These are phyloP conservation scores for Graptemys geographica DNA, from an alignment of 2,797 vertebrate genomes.

Conservation along the genomic window DNA sequence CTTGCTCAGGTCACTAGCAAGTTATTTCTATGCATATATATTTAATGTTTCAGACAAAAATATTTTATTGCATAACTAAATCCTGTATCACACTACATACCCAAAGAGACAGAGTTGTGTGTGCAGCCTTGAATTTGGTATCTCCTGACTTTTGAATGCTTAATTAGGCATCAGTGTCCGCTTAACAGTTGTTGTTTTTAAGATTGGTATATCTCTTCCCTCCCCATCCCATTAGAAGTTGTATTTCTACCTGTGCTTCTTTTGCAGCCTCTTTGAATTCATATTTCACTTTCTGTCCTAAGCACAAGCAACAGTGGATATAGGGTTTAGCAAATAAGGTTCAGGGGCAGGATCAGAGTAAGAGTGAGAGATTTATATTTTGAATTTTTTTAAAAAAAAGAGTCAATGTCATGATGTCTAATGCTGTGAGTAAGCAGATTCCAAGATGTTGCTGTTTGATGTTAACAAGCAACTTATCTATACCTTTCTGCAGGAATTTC, in stretches of 20 bases:
- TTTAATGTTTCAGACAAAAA: background rate
- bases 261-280: conserved; percentile 1
- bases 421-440: background rate
- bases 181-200: conserved; percentile 24
- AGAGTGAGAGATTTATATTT: background rate
- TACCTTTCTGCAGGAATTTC: background rate
- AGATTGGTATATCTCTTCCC: background rate
- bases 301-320: background rate
- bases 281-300: background rate
- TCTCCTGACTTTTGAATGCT: conserved; percentile 44
- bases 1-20: background rate
- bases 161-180: conserved; percentile 34
- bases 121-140: conserved; percentile 32
- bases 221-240: conserved; percentile 32
- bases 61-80: background rate
- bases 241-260: conserved; percentile 18
- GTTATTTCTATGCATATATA: accelerated
- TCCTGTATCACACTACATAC: background rate
- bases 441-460: background rate
- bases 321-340: background rate
- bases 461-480: background rate
- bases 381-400: background rate
- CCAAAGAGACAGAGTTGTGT: background rate
- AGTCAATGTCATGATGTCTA: background rate
- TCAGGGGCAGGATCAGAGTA: background rate